These are phyloP conservation scores for Leptinotarsa rubiginosa DNA, from an alignment of 2,888 invertebrate species.

Conservation along the genomic window DNA sequence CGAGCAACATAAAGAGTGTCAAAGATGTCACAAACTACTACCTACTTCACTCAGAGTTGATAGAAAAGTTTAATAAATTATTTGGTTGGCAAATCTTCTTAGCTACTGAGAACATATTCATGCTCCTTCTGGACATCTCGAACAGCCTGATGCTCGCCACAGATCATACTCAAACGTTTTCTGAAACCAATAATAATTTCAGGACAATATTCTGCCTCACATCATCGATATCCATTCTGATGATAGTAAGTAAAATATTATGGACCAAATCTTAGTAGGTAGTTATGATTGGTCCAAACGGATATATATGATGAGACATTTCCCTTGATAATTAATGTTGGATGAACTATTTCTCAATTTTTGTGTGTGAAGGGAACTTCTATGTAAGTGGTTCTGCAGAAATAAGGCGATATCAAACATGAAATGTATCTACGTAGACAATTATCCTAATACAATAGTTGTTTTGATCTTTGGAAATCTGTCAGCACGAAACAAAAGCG, in stretches of 20 bases:
- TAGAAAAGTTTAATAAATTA: constrained; percentile 44
- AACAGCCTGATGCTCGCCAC: constrained; percentile 39
- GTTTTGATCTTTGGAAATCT: too few relatives aligned
- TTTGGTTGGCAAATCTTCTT: constrained; percentile 46
- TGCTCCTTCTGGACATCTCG: constrained; percentile 32
- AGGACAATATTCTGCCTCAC: constrained; percentile 36
- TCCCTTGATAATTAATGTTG: too few relatives aligned
- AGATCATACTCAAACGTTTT: constrained; percentile 30
- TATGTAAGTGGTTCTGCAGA: too few relatives aligned
- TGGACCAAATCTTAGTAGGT: too few relatives aligned
- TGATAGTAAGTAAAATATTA: constrained; percentile 36
- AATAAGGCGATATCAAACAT: too few relatives aligned
- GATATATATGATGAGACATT: too few relatives aligned
- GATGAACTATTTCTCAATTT: too few relatives aligned
- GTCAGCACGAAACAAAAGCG: too few relatives aligned
- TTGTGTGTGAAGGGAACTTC: too few relatives aligned
- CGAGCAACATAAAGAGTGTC: constrained; percentile 40
- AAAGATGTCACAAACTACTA: constrained; percentile 43
- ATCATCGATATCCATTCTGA: constrained; percentile 27
- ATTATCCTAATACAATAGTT: too few relatives aligned
- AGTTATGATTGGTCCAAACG: too few relatives aligned
- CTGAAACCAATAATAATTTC: constrained; percentile 33
- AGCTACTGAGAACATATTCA: constrained; percentile 38
- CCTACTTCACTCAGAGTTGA: constrained; percentile 40
- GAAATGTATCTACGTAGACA: too few relatives aligned